These are phyloP conservation scores for Thrips palmi DNA, from an alignment of 1,140 invertebrate genomes.

Conservation along the genomic window DNA sequence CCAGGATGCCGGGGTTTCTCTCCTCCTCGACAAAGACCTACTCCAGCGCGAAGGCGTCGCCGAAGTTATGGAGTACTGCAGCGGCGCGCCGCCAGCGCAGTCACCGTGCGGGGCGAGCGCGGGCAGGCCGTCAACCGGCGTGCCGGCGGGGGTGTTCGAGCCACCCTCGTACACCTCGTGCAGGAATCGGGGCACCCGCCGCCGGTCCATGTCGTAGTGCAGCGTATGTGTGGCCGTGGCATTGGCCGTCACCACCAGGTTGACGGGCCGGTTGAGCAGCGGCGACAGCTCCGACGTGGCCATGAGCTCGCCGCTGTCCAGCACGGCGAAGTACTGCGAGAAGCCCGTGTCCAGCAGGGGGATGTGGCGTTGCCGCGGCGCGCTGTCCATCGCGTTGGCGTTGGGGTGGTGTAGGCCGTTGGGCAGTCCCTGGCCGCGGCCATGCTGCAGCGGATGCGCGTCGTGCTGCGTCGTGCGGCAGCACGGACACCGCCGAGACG, in stretches of 20 bases:
- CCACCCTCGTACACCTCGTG: slow-evolving; percentile 40
- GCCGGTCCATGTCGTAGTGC: slow-evolving; percentile 62
- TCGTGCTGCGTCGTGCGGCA: too few relatives aligned
- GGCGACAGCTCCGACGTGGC: slow-evolving; percentile 65
- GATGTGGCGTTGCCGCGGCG: too few relatives aligned
- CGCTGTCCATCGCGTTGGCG: too few relatives aligned
- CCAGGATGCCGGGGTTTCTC: slow-evolving; percentile 31
- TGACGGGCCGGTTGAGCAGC: slow-evolving; percentile 57
- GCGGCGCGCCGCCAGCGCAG: slow-evolving; percentile 27
- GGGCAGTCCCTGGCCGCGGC: too few relatives aligned
- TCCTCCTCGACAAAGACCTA: slow-evolving; percentile 30
- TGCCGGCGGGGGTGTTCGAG: slow-evolving; percentile 54
- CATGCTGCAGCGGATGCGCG: too few relatives aligned
- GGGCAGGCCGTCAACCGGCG: slow-evolving; percentile 44
- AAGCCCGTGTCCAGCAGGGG: slow-evolving; percentile 57
- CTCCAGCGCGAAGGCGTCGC: slow-evolving; percentile 47
- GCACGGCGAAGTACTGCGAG: slow-evolving; percentile 65
- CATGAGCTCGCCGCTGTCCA: slow-evolving; percentile 78
- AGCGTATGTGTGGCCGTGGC: slow-evolving; percentile 58
- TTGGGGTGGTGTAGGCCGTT: too few relatives aligned
- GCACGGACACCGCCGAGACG: too few relatives aligned
- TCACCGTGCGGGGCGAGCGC: slow-evolving; percentile 29
- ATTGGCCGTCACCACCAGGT: slow-evolving; percentile 57
- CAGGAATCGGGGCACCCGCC: slow-evolving; percentile 58
- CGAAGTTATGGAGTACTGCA: slow-evolving; percentile 58